phyloP scores from a whole-genome alignment of 2,113 vertebrate species.

The Morone saxatilis region DNA sequence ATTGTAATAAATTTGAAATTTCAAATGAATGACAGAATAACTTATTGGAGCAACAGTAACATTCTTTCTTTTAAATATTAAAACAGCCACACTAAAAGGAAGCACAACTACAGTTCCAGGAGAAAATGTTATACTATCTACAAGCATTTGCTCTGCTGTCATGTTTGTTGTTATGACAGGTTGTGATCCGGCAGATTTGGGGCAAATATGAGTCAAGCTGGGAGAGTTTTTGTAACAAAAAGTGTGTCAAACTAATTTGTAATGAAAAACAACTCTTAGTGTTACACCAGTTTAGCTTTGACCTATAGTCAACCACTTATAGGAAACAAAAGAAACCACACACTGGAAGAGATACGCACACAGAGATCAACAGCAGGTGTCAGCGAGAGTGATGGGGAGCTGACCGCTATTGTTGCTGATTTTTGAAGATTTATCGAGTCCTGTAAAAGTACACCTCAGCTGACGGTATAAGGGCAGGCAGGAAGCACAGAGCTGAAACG shows the following conservation, averaged over 20 bases:
- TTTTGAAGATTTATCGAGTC: slow-evolving; percentile 40
- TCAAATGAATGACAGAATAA: neutral
- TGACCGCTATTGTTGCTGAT: slow-evolving; percentile 30
- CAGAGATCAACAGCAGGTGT: slow-evolving; percentile 36
- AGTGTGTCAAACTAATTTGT: slow-evolving; percentile 16
- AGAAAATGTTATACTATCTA: neutral
- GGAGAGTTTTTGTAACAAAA: neutral
- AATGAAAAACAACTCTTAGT: slow-evolving; percentile 10
- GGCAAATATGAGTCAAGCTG: slow-evolving; percentile 4
- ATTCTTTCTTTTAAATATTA: neutral
- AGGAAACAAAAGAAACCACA: slow-evolving; percentile 36
- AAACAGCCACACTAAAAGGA: neutral
- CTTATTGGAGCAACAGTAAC: neutral
- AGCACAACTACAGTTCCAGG: neutral
- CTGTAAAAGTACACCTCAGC: slow-evolving; percentile 29
- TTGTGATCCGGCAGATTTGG: neutral
- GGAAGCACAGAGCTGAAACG: slow-evolving; percentile 34
- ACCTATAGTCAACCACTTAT: neutral
- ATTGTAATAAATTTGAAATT: too few relatives aligned
- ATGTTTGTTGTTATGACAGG: neutral
- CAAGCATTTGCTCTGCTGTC: neutral
- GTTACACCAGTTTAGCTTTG: neutral
- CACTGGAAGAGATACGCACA: slow-evolving; percentile 23
- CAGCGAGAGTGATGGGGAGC: slow-evolving; percentile 14
- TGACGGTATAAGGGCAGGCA: slow-evolving; percentile 15